Percentiles rank a stretch among this genome's conserved stretches.
Evolutionary conservation across 2,888 invertebrate genomes (phyloP).

Genomic region (Papilio gigon): DNA sequence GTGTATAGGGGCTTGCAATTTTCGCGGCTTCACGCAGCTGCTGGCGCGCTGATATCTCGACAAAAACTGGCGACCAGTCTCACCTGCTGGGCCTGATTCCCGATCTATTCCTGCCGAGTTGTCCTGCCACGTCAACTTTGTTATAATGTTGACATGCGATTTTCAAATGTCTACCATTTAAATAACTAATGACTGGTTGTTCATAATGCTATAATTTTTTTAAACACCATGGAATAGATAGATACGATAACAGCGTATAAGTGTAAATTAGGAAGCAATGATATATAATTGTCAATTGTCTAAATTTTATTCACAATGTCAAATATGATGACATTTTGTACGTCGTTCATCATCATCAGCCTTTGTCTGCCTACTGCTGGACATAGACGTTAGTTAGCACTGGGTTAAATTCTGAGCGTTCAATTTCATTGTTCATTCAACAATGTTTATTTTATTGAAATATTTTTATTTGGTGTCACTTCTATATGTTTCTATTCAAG

Average conservation of each 20-base stretch:
- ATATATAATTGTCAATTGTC: not conserved
- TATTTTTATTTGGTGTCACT: too few species aligned
- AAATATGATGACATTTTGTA: not conserved
- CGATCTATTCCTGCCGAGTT: conserved; percentile 50
- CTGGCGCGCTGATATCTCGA: conserved; percentile 65
- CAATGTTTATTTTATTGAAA: too few species aligned
- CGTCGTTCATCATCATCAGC: too few species aligned
- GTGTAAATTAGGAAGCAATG: not conserved
- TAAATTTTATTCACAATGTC: not conserved
- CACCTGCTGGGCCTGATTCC: conserved; percentile 71
- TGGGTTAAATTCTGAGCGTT: too few species aligned
- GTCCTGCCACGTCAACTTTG: conserved; percentile 36
- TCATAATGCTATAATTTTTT: conserved; percentile 9
- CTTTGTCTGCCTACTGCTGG: too few species aligned
- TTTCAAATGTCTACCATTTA: conserved; percentile 15
- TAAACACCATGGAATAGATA: not conserved
- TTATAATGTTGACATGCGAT: conserved; percentile 25
- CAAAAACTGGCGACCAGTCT: conserved; percentile 73
- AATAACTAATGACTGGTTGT: conserved; percentile 4
- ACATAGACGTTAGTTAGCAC: too few species aligned
- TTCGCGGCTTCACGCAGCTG: conserved; percentile 69
- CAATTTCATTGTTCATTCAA: too few species aligned
- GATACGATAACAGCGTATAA: not conserved
- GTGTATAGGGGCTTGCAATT: conserved; percentile 79
- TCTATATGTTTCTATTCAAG: not conserved